Base-by-base conservation (phyloP, 1,140 invertebrate species). In the Mycetomoellerius zeteki region DNA sequence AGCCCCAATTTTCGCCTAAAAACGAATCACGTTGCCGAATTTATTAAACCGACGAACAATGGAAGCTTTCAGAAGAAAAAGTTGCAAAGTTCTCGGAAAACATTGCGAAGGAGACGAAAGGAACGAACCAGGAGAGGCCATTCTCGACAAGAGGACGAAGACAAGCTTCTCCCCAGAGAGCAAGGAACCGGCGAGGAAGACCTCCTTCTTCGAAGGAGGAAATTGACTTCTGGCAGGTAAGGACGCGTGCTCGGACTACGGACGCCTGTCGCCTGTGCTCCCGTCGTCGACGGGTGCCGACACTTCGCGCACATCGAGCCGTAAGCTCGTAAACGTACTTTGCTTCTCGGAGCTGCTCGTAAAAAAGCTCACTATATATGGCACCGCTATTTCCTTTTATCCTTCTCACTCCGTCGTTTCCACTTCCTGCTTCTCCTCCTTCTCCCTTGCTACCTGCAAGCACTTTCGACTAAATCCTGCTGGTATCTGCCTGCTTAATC, bases 191-290 rank as follows among this genome's bases (percentile, higher is more conserved):
- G 14, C 24, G 76, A 10, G 33, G 30, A 71, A 60, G 64, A n/a
- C n/a, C n/a, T n/a, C 37, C 69, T 90, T 85, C 62, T 56, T 69
- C 81, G 76, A 86, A 72, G 85, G 67, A 92, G 91, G 90, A 93
- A 94, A 93, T 94, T 93, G 92, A 94, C 93, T 94, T 93, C 91
- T 93, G 90, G 88, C 90, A 89, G 91, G 86, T 87, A 81, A 82
- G 30, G 84, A 90, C 92, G 76, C 93, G 93, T 94, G 93, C 92
- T 86, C 72, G 85, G 92, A 94, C 91, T 94, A 84, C 92, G 47
- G 72, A 65, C 47, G 30, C 7, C 37, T 30, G 47, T 76, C 84
- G 47, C 24, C 67, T 21, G 37, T 33, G 43, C 65, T 73, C 73
- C 47, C 60, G 54, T 67, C 75, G 47, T 43, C 43, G 37, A 30